A percentile compares a stretch with the other conserved stretches of the same genome.
Evolutionary conservation across 92 coral and sea anemone species (phyloP).

Genomic region (Palythoa heliodiscus): DNA sequence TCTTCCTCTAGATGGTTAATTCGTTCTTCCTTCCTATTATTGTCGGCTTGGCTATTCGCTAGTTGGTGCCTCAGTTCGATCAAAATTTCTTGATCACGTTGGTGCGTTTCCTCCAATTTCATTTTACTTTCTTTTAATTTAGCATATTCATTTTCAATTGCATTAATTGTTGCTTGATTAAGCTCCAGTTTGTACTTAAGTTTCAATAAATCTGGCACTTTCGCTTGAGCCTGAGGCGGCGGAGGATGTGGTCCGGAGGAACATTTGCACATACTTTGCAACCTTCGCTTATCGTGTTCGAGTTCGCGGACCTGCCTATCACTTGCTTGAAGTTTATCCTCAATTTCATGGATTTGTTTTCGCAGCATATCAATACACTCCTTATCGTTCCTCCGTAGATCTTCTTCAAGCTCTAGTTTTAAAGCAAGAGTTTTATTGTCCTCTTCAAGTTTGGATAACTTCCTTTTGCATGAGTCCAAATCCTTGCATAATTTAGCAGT

Average conservation of each 20-base stretch:
- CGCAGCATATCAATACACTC: slow-evolving; percentile 78
- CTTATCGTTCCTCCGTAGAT: slow-evolving; percentile 74
- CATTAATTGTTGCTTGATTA: slow-evolving; percentile 61
- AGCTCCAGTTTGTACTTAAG: slow-evolving; percentile 57
- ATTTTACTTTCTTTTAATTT: slow-evolving; percentile 57
- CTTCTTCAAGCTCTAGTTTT: slow-evolving; percentile 73
- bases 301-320: slow-evolving; percentile 64
- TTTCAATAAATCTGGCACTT: slow-evolving; percentile 42
- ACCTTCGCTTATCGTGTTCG: slow-evolving; percentile 63
- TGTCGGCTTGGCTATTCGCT: slow-evolving; percentile 52
- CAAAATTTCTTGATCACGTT: slow-evolving; percentile 52
- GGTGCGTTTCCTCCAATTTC: slow-evolving; percentile 47
- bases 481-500: slow-evolving; percentile 29
- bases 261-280: slow-evolving; percentile 41
- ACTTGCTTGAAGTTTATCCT: slow-evolving; percentile 68
- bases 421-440: slow-evolving; percentile 66
- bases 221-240: slow-evolving; percentile 41
- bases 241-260: slow-evolving; percentile 33
- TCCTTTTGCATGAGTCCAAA: slow-evolving; percentile 13
- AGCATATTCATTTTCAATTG: slow-evolving; percentile 59
- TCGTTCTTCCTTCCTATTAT: slow-evolving; percentile 56
- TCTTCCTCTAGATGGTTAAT: slow-evolving; percentile 64
- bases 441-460: slow-evolving; percentile 60
- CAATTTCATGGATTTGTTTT: slow-evolving; percentile 67
- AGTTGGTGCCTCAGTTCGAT: slow-evolving; percentile 60